Conservation (phyloP, 2,797 vertebrate species). For the Crypturellus tataupa region DNA sequence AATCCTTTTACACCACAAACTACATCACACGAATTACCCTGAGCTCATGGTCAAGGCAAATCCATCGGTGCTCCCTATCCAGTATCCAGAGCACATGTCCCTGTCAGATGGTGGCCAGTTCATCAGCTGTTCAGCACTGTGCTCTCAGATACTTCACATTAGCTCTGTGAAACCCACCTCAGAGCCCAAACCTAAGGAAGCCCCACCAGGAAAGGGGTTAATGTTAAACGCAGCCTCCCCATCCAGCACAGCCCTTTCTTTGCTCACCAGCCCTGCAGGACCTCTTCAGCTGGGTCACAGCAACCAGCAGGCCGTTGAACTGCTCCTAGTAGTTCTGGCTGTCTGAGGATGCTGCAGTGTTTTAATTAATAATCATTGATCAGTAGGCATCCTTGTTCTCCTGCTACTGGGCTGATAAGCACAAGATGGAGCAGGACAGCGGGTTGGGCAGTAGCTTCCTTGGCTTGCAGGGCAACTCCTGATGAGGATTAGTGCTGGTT, state of each 20-base stretch:
- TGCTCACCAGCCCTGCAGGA: not conserved
- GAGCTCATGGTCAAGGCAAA: not conserved
- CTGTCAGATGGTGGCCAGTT: not conserved
- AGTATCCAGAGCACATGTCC: not conserved
- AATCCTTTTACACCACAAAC: not conserved
- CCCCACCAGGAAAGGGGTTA: not conserved
- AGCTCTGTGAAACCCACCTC: not conserved
- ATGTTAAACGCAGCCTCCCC: not conserved
- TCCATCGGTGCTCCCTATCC: accelerated
- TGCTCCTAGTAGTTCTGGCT: not conserved
- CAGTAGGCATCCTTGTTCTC: not conserved
- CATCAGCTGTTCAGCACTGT: too few relatives aligned
- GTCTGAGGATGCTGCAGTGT: not conserved
- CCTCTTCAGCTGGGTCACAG: not conserved
- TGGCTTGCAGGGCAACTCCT: not conserved
- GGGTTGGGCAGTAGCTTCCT: constrained; percentile 31
- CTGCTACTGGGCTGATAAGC: not conserved
- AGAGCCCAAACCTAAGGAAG: not conserved
- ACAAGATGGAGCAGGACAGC: not conserved
- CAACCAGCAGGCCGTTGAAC: not conserved
- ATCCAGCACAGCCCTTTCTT: not conserved
- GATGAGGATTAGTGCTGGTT: not conserved
- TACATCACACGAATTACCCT: not conserved
- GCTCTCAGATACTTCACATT: not conserved
- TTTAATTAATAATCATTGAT: constrained; percentile 36